Percentiles rank a stretch among this genome's conserved stretches.
Conservation (phyloP, 1,140 invertebrate genomes). For the Goniozus legneri region DNA sequence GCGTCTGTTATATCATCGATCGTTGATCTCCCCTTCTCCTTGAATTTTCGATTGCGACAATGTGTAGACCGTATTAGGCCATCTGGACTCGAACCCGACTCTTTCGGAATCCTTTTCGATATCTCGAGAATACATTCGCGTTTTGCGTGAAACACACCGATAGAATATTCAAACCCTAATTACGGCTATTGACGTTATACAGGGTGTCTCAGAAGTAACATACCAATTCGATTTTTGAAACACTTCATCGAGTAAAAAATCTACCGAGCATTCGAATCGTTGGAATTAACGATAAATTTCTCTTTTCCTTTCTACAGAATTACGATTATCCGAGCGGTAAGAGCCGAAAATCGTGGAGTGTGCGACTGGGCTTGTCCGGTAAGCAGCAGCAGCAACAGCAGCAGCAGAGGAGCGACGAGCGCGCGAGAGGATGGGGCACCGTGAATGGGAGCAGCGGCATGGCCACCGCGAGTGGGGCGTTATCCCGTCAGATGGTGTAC, state of each 20-base stretch:
- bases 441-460: constrained; percentile 51
- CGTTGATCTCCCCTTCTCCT: too few species aligned
- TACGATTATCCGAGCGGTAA: constrained; percentile 48
- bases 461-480: neutral
- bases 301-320: constrained; percentile 30
- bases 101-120: too few species aligned
- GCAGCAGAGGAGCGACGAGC: constrained; percentile 41
- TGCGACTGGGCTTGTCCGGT: constrained; percentile 45
- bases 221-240: neutral
- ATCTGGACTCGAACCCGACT: too few species aligned
- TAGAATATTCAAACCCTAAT: too few species aligned
- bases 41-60: too few species aligned
- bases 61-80: too few species aligned
- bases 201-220: neutral
- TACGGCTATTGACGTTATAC: too few species aligned
- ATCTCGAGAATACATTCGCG: too few species aligned
- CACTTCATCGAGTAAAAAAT: neutral
- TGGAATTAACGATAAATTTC: constrained; percentile 40
- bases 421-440: constrained; percentile 55
- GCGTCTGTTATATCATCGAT: too few species aligned
- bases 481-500: constrained; percentile 78
- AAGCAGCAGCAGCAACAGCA: constrained; percentile 39
- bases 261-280: too few species aligned
- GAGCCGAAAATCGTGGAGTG: constrained; percentile 52
- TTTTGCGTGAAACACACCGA: too few species aligned